Evolutionary conservation across 2,113 vertebrate species (phyloP).

Genomic region (Rostratula benghalensis): DNA sequence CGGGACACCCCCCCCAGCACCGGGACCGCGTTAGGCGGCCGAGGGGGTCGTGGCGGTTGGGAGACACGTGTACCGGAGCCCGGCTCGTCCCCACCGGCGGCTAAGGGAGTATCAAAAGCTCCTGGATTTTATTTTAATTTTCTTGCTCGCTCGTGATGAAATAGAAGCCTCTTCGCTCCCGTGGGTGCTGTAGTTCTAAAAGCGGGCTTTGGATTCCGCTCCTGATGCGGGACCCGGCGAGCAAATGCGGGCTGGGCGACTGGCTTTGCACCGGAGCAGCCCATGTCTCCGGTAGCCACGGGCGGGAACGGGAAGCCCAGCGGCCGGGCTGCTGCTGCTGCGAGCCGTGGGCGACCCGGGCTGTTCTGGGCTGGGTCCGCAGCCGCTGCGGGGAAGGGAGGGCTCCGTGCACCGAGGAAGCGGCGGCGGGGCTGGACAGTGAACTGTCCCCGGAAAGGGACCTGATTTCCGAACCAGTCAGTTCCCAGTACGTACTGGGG

Average conservation of each 20-base stretch:
- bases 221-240: neutral
- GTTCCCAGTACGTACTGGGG: neutral
- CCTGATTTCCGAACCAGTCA: neutral
- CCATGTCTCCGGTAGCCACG: neutral
- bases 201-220: neutral
- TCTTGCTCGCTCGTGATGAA: fast-evolving
- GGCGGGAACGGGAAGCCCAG: no score
- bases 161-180: neutral
- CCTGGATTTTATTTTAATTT: neutral
- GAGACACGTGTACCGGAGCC: neutral
- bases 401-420: no score
- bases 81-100: neutral
- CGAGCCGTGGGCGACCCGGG: no score
- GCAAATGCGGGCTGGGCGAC: no score
- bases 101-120: neutral
- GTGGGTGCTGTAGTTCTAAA: neutral
- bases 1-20: neutral
- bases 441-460: neutral
- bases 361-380: no score
- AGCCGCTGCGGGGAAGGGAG: no score
- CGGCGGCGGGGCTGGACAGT: no score
- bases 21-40: neutral
- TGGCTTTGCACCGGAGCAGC: neutral
- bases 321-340: no score
- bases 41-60: neutral